Base-by-base conservation (phyloP, 1,140 invertebrate species). In the Heliconius eleuchia region DNA sequence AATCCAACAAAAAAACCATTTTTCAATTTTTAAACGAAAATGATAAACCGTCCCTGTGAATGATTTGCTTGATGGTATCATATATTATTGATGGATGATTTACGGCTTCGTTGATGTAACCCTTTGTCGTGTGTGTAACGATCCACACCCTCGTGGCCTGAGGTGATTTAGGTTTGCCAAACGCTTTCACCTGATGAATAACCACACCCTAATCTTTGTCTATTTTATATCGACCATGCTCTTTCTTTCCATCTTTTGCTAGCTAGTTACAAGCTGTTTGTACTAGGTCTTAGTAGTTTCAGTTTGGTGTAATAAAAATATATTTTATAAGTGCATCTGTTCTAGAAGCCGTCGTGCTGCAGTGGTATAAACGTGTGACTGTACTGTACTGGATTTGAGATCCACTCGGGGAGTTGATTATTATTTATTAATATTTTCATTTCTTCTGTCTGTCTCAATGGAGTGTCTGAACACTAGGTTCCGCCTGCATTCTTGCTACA, bases 131-230 rank as follows among this genome's bases (percentile, higher is more conserved):
- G 71, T 46, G 42, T 73, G 71, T 78, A 82, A 82, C 76, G 52
- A 77, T 78, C 72, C 77, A 82, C 80, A 83, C 83, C 73, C 81
- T 80, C 79, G 52, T 83, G 82, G 83, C 87, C 84, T 74, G 80
- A 82, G 87, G 88, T 85, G 87, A 91, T 92, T 89, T 90, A 92
- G 87, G 87, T 84, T 81, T 89, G 91, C 91, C 87, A 86, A 81
- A 79, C 74, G 87, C 90, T 92, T 94, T 92, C 91, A 88, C 90
- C 85, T 92, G 88, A 90, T 88, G 89, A 90, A 92, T 89, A 87
- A 91, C 88, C 78, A 71, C 86, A 83, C 82, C 87, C 83, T 82
- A 81, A 87, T 87, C 87, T 88, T 90, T 88, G 84, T 87, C 88
- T 84, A 85, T 86, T 86, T 85, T 90, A 87, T 87, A 90, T 85